phyloP scores from a whole-genome alignment of 2,113 vertebrate genomes.

The Muntiacus muntjak region DNA sequence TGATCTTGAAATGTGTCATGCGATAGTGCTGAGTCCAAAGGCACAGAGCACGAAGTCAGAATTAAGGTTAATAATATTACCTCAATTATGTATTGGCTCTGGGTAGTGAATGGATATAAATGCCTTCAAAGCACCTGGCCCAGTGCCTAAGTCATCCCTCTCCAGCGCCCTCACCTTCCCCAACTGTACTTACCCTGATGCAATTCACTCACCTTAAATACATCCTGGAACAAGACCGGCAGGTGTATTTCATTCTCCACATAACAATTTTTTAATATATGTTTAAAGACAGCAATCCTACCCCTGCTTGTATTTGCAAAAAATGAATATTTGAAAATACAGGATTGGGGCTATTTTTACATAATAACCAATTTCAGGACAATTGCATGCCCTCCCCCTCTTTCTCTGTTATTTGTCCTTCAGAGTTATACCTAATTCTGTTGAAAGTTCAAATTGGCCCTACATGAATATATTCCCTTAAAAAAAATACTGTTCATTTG shows the following conservation, averaged over 20 bases:
- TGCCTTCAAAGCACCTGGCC: background rate
- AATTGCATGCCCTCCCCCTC: background rate
- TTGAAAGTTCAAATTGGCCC: conserved; percentile 64
- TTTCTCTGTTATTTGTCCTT: conserved; percentile 2
- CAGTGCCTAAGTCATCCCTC: background rate
- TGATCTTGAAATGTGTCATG: background rate
- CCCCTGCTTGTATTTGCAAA: background rate
- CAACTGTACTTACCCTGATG: background rate
- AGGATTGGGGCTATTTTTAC: conserved; percentile 6
- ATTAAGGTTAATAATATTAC: background rate
- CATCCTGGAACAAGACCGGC: background rate
- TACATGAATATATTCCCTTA: conserved; percentile 49
- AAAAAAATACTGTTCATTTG: conserved; percentile 60
- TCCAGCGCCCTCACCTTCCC: background rate
- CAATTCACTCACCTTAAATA: background rate
- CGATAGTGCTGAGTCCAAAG: background rate
- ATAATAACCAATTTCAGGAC: conserved; percentile 30
- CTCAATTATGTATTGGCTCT: background rate
- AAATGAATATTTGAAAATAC: conserved; percentile 22
- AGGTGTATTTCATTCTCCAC: background rate
- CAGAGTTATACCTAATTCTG: conserved; percentile 49
- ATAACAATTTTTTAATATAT: background rate
- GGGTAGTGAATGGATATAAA: background rate
- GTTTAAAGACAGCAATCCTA: background rate
- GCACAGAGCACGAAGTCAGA: background rate